Evolutionary conservation across 2,797 vertebrate species (phyloP).

Genomic region (Dipus sagitta): DNA sequence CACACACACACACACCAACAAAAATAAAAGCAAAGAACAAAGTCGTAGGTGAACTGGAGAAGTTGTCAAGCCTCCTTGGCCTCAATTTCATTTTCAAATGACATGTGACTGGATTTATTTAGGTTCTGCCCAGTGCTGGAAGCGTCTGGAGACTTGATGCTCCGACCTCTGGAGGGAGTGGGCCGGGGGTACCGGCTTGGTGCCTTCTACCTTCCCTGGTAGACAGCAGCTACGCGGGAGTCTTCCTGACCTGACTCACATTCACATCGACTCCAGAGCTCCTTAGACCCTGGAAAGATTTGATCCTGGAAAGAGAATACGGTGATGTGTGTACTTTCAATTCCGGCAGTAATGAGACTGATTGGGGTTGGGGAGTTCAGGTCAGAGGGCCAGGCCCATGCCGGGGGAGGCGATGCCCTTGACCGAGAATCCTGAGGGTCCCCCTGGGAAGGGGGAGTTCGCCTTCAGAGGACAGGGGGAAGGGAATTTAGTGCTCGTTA

Average conservation of each 20-base stretch:
- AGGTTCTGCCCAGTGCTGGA: rapidly evolving
- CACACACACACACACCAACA: not conserved
- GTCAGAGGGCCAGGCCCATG: not conserved
- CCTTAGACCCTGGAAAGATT: not conserved
- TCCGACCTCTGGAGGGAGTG: not conserved
- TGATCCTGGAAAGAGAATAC: not conserved
- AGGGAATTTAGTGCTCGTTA: slow-evolving; percentile 55
- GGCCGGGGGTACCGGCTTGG: too few relatives aligned
- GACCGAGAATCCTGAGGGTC: not conserved
- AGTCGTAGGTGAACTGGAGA: not conserved
- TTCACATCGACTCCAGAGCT: not conserved
- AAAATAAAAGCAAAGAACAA: not conserved
- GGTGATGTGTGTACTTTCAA: not conserved
- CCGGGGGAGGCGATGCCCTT: not conserved
- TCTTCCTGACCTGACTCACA: rapidly evolving
- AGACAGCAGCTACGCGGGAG: rapidly evolving
- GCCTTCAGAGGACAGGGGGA: too few relatives aligned
- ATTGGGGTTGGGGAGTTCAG: not conserved
- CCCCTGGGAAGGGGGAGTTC: not conserved
- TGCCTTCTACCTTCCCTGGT: not conserved
- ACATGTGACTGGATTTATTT: not conserved
- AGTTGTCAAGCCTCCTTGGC: not conserved
- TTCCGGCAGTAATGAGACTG: not conserved
- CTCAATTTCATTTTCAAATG: not conserved
- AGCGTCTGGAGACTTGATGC: not conserved